Conservation (phyloP, 2,113 vertebrate genomes). For the Brachirus orientalis region DNA sequence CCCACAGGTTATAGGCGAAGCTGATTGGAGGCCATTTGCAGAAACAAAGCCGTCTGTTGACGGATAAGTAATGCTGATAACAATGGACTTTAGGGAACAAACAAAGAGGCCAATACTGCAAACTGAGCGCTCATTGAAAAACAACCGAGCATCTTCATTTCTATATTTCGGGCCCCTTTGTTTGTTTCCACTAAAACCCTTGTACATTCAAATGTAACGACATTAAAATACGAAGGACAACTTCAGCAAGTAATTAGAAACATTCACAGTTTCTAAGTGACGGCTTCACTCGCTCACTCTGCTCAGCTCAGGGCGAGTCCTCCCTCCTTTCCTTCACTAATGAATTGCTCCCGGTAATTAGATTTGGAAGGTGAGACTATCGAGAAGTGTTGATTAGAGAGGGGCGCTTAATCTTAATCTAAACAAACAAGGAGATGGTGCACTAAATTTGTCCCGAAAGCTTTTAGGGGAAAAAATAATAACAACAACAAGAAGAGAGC, state of each 20-base stretch:
- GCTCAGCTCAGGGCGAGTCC: constrained; percentile 73
- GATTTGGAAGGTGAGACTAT: constrained; percentile 89
- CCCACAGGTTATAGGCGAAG: constrained; percentile 82
- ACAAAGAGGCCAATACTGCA: constrained; percentile 89
- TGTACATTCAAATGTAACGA: constrained; percentile 75
- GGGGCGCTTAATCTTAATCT: constrained; percentile 77
- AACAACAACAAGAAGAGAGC: background rate
- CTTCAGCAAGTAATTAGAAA: constrained; percentile 71
- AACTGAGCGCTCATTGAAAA: constrained; percentile 84
- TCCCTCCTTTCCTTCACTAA: constrained; percentile 76
- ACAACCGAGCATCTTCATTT: constrained; percentile 77
- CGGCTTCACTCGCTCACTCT: constrained; percentile 6
- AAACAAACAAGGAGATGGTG: constrained; percentile 87
- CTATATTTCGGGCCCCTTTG: constrained; percentile 77
- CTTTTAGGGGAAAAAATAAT: background rate
- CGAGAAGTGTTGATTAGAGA: constrained; percentile 84
- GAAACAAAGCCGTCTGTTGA: constrained; percentile 96
- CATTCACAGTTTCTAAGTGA: constrained; percentile 52
- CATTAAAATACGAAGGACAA: constrained; percentile 85
- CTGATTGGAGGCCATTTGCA: constrained; percentile 96
- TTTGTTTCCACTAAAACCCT: constrained; percentile 73
- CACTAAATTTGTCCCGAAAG: constrained; percentile 38
- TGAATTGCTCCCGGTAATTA: constrained; percentile 91
- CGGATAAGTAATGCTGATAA: constrained; percentile 96
- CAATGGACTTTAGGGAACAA: constrained; percentile 88